Conservation (phyloP, 2,113 vertebrate species). For the Notarius quadriscutis region DNA sequence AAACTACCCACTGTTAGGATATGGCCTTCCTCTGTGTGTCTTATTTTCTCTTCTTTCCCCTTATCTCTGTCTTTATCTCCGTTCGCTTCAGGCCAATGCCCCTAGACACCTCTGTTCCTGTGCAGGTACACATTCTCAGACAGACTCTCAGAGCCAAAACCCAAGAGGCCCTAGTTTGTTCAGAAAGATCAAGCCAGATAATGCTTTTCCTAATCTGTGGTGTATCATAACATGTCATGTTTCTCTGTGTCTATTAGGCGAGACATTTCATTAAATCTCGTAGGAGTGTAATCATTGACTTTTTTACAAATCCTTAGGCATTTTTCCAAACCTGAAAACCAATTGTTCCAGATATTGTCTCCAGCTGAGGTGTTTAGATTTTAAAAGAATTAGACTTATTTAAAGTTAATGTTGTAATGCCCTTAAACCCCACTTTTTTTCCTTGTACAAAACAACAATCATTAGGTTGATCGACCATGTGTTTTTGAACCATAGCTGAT, state of each 20-base stretch:
- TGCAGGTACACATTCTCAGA: conserved; percentile 7
- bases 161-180: neutral
- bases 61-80: conserved; percentile 9
- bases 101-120: neutral
- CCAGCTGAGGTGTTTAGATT: neutral
- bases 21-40: neutral
- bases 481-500: no score
- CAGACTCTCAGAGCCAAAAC: conserved; percentile 1
- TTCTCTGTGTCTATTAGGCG: neutral
- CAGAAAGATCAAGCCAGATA: neutral
- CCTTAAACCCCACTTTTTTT: no score
- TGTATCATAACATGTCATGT: neutral
- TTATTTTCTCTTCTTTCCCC: neutral
- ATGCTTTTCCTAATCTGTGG: neutral
- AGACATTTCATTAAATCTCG: neutral
- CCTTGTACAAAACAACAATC: no score
- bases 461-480: no score
- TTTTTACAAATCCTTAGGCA: neutral
- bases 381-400: neutral
- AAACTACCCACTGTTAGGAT: neutral
- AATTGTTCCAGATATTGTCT: neutral
- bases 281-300: neutral
- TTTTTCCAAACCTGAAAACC: neutral
- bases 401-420: neutral
- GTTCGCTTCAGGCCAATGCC: conserved; percentile 8